Conservation (phyloP, 2,113 vertebrate species). For the Pleuronectes platessa region DNA sequence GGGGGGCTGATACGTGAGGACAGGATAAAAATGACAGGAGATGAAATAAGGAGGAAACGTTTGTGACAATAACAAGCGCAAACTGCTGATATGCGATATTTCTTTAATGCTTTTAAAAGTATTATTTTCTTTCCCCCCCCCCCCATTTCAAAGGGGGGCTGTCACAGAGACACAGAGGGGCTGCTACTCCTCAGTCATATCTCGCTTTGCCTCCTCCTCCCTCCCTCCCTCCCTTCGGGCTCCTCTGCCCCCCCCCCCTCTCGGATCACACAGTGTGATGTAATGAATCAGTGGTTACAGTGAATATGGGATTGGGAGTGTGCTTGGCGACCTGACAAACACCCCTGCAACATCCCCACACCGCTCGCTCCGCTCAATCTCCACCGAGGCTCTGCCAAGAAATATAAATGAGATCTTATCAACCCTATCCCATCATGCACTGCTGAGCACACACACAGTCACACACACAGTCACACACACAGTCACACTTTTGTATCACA, state of each 20-base stretch:
- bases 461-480: not conserved
- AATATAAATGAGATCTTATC: conserved; percentile 55
- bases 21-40: conserved; percentile 31
- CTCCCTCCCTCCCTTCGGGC: not conserved
- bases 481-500: not conserved
- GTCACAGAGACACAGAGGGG: conserved; percentile 13
- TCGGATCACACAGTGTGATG: conserved; percentile 43
- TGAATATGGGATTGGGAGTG: conserved; percentile 45
- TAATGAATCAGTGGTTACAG: conserved; percentile 51
- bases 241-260: conserved; percentile 20
- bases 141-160: conserved; percentile 44
- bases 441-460: conserved; percentile 12
- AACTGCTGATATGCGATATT: conserved; percentile 44
- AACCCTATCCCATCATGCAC: conserved; percentile 19
- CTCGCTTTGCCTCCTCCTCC: conserved; percentile 3
- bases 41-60: conserved; percentile 50
- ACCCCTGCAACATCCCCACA: conserved; percentile 21
- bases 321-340: conserved; percentile 27
- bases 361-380: conserved; percentile 20
- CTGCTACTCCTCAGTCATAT: conserved; percentile 20
- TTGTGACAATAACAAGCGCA: conserved; percentile 43
- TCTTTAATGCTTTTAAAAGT: conserved; percentile 55
- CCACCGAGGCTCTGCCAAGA: conserved; percentile 35
- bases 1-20: conserved; percentile 41
- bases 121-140: conserved; percentile 37